phyloP scores from a whole-genome alignment of 2,888 invertebrate genomes.

The Diplolepis rosae region DNA sequence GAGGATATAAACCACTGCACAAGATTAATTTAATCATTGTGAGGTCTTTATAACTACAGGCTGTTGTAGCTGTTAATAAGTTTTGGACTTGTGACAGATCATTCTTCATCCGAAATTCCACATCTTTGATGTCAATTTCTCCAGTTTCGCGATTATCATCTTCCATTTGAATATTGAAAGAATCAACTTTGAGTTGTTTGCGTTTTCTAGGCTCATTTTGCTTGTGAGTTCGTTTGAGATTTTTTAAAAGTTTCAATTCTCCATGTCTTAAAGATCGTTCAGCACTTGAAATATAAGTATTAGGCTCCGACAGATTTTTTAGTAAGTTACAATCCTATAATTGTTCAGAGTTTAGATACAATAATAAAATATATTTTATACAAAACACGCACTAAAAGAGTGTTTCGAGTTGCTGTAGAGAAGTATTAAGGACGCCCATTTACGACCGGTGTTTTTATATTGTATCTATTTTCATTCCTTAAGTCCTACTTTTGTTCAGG shows the following conservation, averaged over 20 bases:
- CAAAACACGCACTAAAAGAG: no score
- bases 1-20: slow-evolving; percentile 95
- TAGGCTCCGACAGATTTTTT: slow-evolving; percentile 74
- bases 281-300: slow-evolving; percentile 78
- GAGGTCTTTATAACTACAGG: slow-evolving; percentile 81
- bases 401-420: no score
- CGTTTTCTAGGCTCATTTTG: slow-evolving; percentile 82
- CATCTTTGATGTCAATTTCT: slow-evolving; percentile 85
- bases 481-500: no score
- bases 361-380: no score
- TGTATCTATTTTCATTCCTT: no score
- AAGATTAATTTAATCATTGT: slow-evolving; percentile 86
- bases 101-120: slow-evolving; percentile 90
- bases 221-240: slow-evolving; percentile 84
- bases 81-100: slow-evolving; percentile 83
- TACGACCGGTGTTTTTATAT: no score
- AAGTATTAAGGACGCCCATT: no score
- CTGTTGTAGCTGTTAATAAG: slow-evolving; percentile 79
- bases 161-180: slow-evolving; percentile 81
- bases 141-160: slow-evolving; percentile 76
- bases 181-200: slow-evolving; percentile 84
- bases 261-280: slow-evolving; percentile 90
- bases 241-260: slow-evolving; percentile 89
- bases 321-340: slow-evolving; percentile 79
- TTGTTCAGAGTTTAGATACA: no score